Evolutionary conservation across 2,888 invertebrate genomes (phyloP), one percentile per base, ranked within the genome.

Genomic region (Tridacna gigas): DNA sequence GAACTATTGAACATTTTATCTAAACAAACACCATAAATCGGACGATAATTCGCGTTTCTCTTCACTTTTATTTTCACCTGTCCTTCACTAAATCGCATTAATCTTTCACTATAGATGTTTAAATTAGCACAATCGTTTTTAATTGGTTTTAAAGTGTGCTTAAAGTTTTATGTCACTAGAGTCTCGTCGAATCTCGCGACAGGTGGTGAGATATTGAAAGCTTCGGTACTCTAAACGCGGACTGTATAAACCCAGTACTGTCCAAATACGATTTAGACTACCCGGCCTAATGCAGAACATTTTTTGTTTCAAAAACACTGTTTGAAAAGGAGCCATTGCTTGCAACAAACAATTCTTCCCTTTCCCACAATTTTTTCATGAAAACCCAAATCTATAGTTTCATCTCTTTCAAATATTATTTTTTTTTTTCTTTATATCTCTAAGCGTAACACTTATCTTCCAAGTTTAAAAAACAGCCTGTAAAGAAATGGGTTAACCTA

Each of bases 121-220:
- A 71, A 71, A 71, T 71, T 51, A 71, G 48, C 71, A n/a, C 51
- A 25, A 48, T 71, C 66, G 61, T 61, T 77, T 67, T 71, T 71
- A 71, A 71, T 71, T 45, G 47, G 45, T 71, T 71, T 71, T 71
- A 22, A 51, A 71, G 71, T 22, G 47, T 22, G 22, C 71, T 51
- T 51, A 47, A 26, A 51, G 45, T 12, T 71, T 48, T 51, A 71
- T 25, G n/a, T 20, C 51, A 75, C 75, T 63, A 63, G 47, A 63
- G 22, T 79, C 84, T 69, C 77, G 71, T 83, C 83, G 81, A 75
- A 65, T 86, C 83, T 81, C 83, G 86, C 83, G 86, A 83, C 83
- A 86, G 83, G 74, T 83, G 81, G 74, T 71, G 80, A 82, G 67
- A 76, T 69, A 47, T 83, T 66, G 76, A 83, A 82, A 73, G 77